Base-by-base conservation (phyloP, 2,888 invertebrate species). In the Eristalinus aeneus region DNA sequence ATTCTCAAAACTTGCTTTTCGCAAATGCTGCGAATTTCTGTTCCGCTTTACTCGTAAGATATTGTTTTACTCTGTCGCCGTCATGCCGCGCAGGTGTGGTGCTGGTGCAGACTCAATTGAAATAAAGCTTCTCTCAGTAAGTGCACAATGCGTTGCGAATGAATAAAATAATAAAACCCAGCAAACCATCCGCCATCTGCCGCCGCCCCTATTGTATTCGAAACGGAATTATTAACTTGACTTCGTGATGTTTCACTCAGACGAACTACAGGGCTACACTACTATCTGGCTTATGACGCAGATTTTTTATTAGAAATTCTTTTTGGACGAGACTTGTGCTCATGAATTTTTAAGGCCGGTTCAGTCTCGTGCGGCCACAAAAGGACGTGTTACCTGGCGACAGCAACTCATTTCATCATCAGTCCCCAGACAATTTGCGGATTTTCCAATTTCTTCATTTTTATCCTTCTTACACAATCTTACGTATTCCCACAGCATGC, bases 371-470 rank as follows among this genome's bases (percentile, higher is more conserved):
- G 67, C 67, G 77, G 60, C 63, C 67, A 61, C 69, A 74, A 74
- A 74, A 77, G 74, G 61, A 86, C 78, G 86, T 86, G 86, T 86
- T 86, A 82, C 86, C 86, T 86, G 86, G 82, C 82, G 86, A 86
- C 82, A 86, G 77, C 71, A 65, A 86, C 74, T 86, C 86, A 82
- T 86, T 86, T 86, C 86, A 86, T 86, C 86, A 82, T 69, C 69
- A 67, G 34, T 82, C 86, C 86, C 86, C 32, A 78, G 86, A 86
- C 86, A 78, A 78, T 86, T 86, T 86, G 86, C 78, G 86, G 82
- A 82, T 82, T 86, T 86, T 86, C 82, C 86, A 86, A 82, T 86
- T 86, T 86, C 77, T 82, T 82, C 64, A 77, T 86, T 81, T 86
- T 73, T 74, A 81, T 84, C 64, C 71, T 71, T 73, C 32, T 16